Base-by-base conservation (phyloP, 64 coral and sea anemone species). In the Dendrophyllia cribrosa region DNA sequence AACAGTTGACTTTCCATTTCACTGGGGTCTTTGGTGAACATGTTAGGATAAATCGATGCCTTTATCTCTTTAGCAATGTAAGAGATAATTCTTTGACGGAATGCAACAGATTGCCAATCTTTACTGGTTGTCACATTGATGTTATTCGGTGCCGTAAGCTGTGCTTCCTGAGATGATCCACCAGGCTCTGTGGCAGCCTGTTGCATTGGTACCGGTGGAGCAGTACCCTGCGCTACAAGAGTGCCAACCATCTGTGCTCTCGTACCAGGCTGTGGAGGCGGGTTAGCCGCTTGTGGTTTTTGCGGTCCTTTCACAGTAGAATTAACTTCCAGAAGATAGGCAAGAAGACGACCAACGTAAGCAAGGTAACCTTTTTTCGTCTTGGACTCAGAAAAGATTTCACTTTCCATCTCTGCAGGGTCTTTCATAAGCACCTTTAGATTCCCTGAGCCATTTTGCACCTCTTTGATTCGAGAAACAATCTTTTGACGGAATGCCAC, bases 1-100 rank as follows among this genome's bases (percentile, higher is more conserved):
- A 25, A 87, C 64, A 87, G 65, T 72, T 87, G 62, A 6, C 70
- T 56, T 87, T 87, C 85, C 19, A 87, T 87, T 8, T 87, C 85
- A 6, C 21, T 47, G 72, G 85, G 65, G n/a, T 87, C 70, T 74
- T 48, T 87, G 11, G 66, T 87, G 47, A 87, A 72, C 85, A 87
- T 72, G 25, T 87, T 44, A 23, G 85, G 85, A 68, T 87, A 55
- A 8, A 48, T 68, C n/a, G 85, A 87, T 63, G 70, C 55, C 68
- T 60, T 68, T 8, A 87, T 26, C n/a, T 65, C 85, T 34, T 70
- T 48, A 60, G 69, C 85, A 72, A 56, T 56, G 53, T 12, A 12
- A 56, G 53, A 56, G 53, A 56, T 56, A 56, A 56, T 56, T 56
- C 12, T 56, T 56, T 56, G 53, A 56, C 53, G 53, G 53, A 56